Conservation (phyloP, 2,113 vertebrate species). For the Forbesichthys agassizii region DNA sequence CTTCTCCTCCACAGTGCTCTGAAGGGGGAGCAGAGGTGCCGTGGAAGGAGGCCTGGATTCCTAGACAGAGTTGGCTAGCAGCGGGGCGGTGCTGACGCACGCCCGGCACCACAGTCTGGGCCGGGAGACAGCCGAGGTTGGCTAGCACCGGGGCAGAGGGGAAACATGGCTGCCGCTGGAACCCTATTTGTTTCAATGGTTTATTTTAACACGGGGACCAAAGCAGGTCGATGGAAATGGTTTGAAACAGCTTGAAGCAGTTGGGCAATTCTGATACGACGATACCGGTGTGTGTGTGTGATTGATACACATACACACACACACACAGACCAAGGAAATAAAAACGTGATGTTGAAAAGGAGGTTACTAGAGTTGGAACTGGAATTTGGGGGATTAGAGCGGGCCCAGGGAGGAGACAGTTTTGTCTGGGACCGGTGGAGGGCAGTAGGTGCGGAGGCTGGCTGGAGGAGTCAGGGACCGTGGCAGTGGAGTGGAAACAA, state of each 20-base stretch:
- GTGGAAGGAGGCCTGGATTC: conserved; percentile 64
- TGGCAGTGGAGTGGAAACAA: conserved; percentile 34
- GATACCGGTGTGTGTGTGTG: too few relatives aligned
- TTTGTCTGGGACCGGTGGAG: conserved; percentile 48
- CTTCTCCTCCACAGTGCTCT: conserved; percentile 28
- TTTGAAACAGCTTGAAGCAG: conserved; percentile 16
- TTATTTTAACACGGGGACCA: conserved; percentile 59
- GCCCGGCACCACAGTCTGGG: conserved; percentile 73
- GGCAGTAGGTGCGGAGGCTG: conserved; percentile 41
- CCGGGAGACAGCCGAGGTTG: conserved; percentile 65
- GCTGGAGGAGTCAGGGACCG: conserved; percentile 48
- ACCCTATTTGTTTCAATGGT: conserved; percentile 66
- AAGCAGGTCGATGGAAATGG: conserved; percentile 27
- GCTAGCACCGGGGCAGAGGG: conserved; percentile 51
- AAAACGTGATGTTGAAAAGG: conserved; percentile 9
- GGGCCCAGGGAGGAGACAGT: conserved; percentile 38
- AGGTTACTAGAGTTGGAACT: conserved; percentile 35
- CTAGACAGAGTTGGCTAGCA: conserved; percentile 70
- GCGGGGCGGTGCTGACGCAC: conserved; percentile 70
- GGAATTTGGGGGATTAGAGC: conserved; percentile 58
- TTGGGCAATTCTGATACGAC: conserved; percentile 26
- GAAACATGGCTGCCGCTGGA: conserved; percentile 48
- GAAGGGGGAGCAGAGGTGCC: conserved; percentile 42
- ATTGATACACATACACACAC: too few relatives aligned
- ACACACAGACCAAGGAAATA: too few relatives aligned